These are phyloP conservation scores for Hormaphis cornu DNA, from an alignment of 1,140 invertebrate genomes.

Conservation along the genomic window DNA sequence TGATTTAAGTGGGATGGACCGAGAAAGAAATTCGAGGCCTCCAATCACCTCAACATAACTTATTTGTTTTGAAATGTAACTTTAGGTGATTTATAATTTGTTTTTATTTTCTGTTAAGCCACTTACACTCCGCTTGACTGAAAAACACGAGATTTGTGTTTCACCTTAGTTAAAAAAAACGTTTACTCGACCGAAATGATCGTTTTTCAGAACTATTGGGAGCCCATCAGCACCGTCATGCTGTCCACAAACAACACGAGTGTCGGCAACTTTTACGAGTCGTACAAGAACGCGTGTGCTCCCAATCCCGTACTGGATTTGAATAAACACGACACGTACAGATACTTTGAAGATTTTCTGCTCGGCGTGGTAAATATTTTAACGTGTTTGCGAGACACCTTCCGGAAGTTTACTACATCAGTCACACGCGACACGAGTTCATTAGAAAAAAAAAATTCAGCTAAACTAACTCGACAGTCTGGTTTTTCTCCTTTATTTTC, in stretches of 20 bases:
- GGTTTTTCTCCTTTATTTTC: too few relatives aligned
- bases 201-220: slow-evolving; percentile 10
- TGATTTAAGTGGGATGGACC: too few relatives aligned
- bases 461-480: too few relatives aligned
- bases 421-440: neutral
- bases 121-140: too few relatives aligned
- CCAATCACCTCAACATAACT: too few relatives aligned
- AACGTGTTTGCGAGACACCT: slow-evolving; percentile 41
- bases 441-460: neutral
- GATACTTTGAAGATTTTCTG: slow-evolving; percentile 41
- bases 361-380: slow-evolving; percentile 37
- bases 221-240: slow-evolving; percentile 4
- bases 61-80: too few relatives aligned
- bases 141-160: too few relatives aligned
- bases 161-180: too few relatives aligned
- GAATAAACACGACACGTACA: slow-evolving; percentile 41
- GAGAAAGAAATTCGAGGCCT: too few relatives aligned
- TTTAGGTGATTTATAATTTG: too few relatives aligned
- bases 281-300: slow-evolving; percentile 1
- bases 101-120: too few relatives aligned
- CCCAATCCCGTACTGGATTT: neutral
- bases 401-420: slow-evolving; percentile 37
- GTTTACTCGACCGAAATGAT: too few relatives aligned
- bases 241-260: neutral
- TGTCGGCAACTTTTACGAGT: neutral